Base-by-base conservation (phyloP, 2,888 invertebrate species). In the Limulus polyphemus region DNA sequence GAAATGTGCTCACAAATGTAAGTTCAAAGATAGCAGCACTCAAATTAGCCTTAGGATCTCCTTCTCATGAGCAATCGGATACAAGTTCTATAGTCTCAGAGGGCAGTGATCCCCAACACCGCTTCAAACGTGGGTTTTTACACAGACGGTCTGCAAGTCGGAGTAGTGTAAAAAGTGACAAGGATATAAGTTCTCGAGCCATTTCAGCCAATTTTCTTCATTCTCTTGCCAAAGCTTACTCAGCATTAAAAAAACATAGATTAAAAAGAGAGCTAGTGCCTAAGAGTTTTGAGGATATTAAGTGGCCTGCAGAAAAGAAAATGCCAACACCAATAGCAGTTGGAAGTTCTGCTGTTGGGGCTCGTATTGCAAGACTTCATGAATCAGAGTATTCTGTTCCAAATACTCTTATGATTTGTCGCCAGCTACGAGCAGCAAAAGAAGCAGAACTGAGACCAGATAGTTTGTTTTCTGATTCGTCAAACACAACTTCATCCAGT, bases 351-450 rank as follows among this genome's bases (percentile, higher is more conserved):
- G 82, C 84, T 64, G 82, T 90, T 69, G 91, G 91, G 0, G 91
- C 90, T 52, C 83, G 91, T 67, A 89, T 93, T 74, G 92, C 92
- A 1, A 74, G 76, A 58, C 73, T 74, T 17, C 69, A 71, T 54
- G 75, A 75, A 56, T 85, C 88, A 0, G 90, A 91, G 73, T 91
- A 91, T 71, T 88, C 86, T 0, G 88, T 90, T 74, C 90, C 90
- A 0, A 83, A 84, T 58, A 83, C 85, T 16, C 77, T 89, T 17
- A 54, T 54, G 54, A 54, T 16, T 13, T 51, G 51, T 51, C 59
- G 54, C 49, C 62, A 56, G 58, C 57, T 46, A 54, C 58, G 61
- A 57, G 65, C 62, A 63, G 65, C 55, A 12, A 61, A 65, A n/a
- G 62, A 67, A 56, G 50, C 12, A 14, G 67, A 67, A 46, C 59